Base-by-base conservation (phyloP, 1,140 invertebrate species). In the Hyles vespertilio region DNA sequence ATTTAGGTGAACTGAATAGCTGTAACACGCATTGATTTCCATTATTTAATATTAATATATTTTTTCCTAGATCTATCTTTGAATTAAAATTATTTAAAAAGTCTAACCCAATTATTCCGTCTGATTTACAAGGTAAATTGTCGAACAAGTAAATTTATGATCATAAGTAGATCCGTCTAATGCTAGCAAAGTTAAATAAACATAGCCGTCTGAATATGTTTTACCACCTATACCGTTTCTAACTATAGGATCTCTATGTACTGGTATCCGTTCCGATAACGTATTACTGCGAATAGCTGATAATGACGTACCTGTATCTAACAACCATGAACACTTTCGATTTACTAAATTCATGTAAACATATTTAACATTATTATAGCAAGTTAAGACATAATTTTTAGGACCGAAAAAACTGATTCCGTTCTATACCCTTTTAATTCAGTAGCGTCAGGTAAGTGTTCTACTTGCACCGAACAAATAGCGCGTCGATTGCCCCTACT, bases 381-480 rank as follows among this genome's bases (percentile, higher is more conserved):
- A 51, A 4, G 51, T 53, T 11, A 52, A 53, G 11, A 44, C 43
- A 47, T 59, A 36, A 53, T 58, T 57, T 52, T 55, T 55, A 58
- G 49, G 5, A 10, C 32, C 58, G 58, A 59, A 59, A 59, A 59
- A 53, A 59, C 32, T 51, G 50, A 51, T 51, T 51, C 50, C n/a
- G 32, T 22, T 22, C 22, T 22, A 22, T 22, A 22, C 2, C 22
- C 22, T 22, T 22, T 22, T 22, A 22, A 22, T 51, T 51, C 9
- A 36, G 50, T 51, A 51, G 50, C 33, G n/a, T 36, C 32, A 10
- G 32, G 32, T 51, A 33, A 11, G 34, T 5, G 32, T 51, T 51
- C 32, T 5, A 51, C 33, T 34, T 51, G 32, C 34, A 33, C 50
- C 32, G 50, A 51, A 51, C 33, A 36, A 51, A 34, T 51, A 51